These are phyloP conservation scores for Drosophila sucinea DNA, from an alignment of 1,140 invertebrate genomes.

Conservation along the genomic window DNA sequence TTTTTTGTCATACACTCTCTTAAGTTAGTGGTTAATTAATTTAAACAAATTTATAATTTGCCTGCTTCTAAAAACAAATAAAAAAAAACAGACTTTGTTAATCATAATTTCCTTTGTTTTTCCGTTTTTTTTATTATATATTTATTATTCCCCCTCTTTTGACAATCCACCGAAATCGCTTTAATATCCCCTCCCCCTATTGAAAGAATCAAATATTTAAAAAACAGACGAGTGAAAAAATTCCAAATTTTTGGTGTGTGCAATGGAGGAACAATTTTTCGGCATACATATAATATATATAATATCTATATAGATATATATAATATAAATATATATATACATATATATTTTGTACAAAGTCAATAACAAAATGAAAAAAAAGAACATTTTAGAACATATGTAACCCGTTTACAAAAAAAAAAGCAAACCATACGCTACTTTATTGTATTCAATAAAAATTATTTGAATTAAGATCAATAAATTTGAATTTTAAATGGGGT, in stretches of 20 bases:
- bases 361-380: conserved; percentile 25
- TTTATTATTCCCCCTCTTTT: conserved; percentile 35
- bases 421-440: conserved; percentile 67
- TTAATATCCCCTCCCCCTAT: conserved; percentile 5
- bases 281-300: conserved; percentile 64
- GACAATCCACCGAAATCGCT: conserved; percentile 73
- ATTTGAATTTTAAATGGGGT: not conserved
- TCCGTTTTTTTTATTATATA: not conserved
- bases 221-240: conserved; percentile 65
- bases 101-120: conserved; percentile 17
- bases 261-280: conserved; percentile 77
- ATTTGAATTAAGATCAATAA: conserved; percentile 55
- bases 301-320: conserved; percentile 26
- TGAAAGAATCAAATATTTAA: conserved; percentile 34
- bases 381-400: conserved; percentile 66
- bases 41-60: conserved; percentile 50
- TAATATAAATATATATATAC: conserved; percentile 26
- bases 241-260: conserved; percentile 54
- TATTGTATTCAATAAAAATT: conserved; percentile 79
- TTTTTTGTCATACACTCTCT: conserved; percentile 69
- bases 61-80: conserved; percentile 60
- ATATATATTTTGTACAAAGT: conserved; percentile 79
- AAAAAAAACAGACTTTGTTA: conserved; percentile 57
- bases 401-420: conserved; percentile 63
- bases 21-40: conserved; percentile 77